phyloP scores from a whole-genome alignment of 2,113 vertebrate species.

The Gracilinanus agilis region DNA sequence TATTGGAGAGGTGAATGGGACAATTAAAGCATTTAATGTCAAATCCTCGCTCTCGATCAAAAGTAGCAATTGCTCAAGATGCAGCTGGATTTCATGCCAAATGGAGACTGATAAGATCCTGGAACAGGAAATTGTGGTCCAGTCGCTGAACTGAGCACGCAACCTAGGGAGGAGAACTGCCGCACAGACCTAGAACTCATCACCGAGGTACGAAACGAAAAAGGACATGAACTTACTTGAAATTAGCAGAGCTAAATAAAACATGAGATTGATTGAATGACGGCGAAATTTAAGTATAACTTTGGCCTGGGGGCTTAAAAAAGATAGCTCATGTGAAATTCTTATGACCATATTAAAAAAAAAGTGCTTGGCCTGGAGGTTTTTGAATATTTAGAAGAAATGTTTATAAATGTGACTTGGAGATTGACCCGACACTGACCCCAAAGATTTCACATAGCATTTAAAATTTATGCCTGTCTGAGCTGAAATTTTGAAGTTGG shows the following conservation, averaged over 20 bases:
- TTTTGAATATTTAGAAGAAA: constrained; percentile 41
- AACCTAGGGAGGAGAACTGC: not conserved
- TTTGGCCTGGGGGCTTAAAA: not conserved
- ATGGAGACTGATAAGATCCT: not conserved
- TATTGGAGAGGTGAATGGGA: not conserved
- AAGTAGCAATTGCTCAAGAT: not conserved
- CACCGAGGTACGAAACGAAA: not conserved
- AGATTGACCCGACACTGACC: not conserved
- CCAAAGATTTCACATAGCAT: not conserved
- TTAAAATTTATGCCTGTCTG: not conserved
- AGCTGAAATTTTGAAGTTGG: constrained; percentile 17
- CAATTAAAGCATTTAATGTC: not conserved
- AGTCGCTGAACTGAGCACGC: not conserved
- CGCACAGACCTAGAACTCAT: not conserved
- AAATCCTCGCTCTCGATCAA: not conserved
- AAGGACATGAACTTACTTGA: not conserved
- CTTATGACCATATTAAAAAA: not conserved
- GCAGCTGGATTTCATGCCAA: not conserved
- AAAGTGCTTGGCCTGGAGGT: not conserved
- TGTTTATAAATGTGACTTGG: not conserved
- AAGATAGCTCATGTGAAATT: not conserved
- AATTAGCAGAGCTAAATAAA: constrained; percentile 31
- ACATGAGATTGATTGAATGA: not conserved
- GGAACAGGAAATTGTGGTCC: not conserved
- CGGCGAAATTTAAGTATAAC: not conserved